Percentiles rank a stretch among this genome's conserved stretches.
Evolutionary conservation across 2,888 invertebrate species (phyloP).

Genomic region (Drosophila prostipennis): DNA sequence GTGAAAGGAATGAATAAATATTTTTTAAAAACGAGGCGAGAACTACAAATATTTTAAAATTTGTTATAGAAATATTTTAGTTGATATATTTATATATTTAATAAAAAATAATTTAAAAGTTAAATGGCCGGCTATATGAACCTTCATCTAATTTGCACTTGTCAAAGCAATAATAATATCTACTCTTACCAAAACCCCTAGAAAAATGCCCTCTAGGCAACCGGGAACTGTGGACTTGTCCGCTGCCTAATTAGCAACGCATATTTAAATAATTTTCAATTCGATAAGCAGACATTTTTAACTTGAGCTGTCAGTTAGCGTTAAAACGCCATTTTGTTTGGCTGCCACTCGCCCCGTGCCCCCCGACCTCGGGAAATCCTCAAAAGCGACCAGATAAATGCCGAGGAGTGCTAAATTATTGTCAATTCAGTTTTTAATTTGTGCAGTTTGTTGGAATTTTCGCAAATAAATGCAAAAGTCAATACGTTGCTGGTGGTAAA

Average conservation of each 20-base stretch:
- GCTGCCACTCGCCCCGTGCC: slow-evolving; percentile 47
- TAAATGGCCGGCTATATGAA: no score
- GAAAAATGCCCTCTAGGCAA: slow-evolving; percentile 11
- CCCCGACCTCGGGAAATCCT: neutral
- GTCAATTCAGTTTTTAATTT: slow-evolving; percentile 78
- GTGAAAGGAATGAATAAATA: no score
- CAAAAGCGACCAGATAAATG: slow-evolving; percentile 48
- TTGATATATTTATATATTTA: neutral
- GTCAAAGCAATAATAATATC: neutral
- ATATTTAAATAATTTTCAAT: slow-evolving; percentile 80
- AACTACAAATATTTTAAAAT: no score
- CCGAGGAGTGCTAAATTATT: slow-evolving; percentile 78
- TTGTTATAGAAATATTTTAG: neutral
- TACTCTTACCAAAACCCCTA: neutral
- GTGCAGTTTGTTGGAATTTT: slow-evolving; percentile 68
- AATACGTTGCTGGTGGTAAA: slow-evolving; percentile 43
- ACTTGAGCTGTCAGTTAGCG: slow-evolving; percentile 80
- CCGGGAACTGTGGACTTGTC: slow-evolving; percentile 64
- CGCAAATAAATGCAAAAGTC: slow-evolving; percentile 75
- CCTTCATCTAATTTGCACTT: neutral
- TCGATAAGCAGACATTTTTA: slow-evolving; percentile 82
- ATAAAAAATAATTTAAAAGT: neutral
- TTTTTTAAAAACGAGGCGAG: no score
- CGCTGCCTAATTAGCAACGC: slow-evolving; percentile 79
- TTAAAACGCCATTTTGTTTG: slow-evolving; percentile 79